Conservation (phyloP, 2,888 invertebrate species). For the Chalcosyrphus nemorum region DNA sequence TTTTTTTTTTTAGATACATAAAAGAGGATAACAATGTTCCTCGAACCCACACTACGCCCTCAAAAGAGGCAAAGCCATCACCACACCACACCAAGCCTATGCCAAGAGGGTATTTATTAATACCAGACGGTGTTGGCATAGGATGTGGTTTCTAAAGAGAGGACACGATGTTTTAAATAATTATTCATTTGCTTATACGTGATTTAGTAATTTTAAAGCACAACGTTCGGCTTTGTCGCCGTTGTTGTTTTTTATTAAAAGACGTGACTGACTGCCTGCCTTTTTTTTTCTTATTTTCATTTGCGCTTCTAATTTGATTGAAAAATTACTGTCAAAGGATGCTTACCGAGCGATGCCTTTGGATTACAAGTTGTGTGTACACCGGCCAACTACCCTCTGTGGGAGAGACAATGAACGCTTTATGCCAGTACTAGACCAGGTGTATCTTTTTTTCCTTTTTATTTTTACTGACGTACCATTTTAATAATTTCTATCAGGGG, state of each 20-base stretch:
- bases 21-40: slow-evolving; percentile 19
- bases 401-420: slow-evolving; percentile 60
- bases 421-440: slow-evolving; percentile 50
- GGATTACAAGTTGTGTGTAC: slow-evolving; percentile 1
- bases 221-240: slow-evolving; percentile 9
- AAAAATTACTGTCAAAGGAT: slow-evolving; percentile 71
- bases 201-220: slow-evolving; percentile 53
- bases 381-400: background rate
- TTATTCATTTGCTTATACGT: slow-evolving; percentile 48
- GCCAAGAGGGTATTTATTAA: slow-evolving; percentile 61
- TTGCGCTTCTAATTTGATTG: slow-evolving; percentile 62
- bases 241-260: slow-evolving; percentile 38
- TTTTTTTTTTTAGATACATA: slow-evolving; percentile 16
- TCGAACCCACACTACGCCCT: background rate
- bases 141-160: slow-evolving; percentile 51
- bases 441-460: slow-evolving; percentile 25
- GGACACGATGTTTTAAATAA: slow-evolving; percentile 55
- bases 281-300: slow-evolving; percentile 15
- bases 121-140: slow-evolving; percentile 64
- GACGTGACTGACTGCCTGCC: slow-evolving; percentile 58
- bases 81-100: slow-evolving; percentile 49
- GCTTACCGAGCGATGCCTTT: slow-evolving; percentile 23
- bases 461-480: slow-evolving; percentile 59
- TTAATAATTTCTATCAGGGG: slow-evolving; percentile 69
- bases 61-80: too few species aligned